Evolutionary conservation across 2,888 invertebrate genomes (phyloP).

Genomic region (Ectemnius continuus): DNA sequence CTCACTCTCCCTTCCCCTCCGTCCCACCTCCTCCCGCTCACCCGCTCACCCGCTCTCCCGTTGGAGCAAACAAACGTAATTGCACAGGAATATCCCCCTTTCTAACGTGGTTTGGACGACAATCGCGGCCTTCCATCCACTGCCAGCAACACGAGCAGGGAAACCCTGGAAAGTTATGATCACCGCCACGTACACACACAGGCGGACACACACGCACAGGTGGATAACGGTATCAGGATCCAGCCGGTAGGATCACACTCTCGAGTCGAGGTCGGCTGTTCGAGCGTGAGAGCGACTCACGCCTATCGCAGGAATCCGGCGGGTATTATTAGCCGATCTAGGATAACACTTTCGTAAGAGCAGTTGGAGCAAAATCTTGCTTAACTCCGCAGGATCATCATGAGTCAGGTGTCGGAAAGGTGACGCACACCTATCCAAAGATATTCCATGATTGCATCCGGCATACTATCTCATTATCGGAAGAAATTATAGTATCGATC

Average conservation of each 20-base stretch:
- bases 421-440: too few relatives aligned
- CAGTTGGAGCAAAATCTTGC: too few relatives aligned
- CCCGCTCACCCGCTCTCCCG: constrained; percentile 14
- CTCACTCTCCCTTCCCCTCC: too few relatives aligned
- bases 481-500: too few relatives aligned
- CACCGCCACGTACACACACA: too few relatives aligned
- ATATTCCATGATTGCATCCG: too few relatives aligned
- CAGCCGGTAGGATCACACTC: constrained; percentile 20
- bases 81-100: constrained; percentile 55
- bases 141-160: constrained; percentile 32
- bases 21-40: too few relatives aligned
- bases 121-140: constrained; percentile 36
- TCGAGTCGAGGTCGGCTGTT: constrained; percentile 51
- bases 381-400: too few relatives aligned
- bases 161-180: constrained; percentile 64
- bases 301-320: constrained; percentile 51
- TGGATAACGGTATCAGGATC: constrained; percentile 59
- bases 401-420: too few relatives aligned
- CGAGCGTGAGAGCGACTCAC: constrained; percentile 58
- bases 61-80: constrained; percentile 67
- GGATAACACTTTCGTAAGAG: constrained; percentile 20
- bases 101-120: constrained; percentile 34
- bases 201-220: constrained; percentile 52
- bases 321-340: constrained; percentile 24
- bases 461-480: too few relatives aligned